Base-by-base conservation (phyloP, 2,797 vertebrate genomes). In the Paratrypauchen microcephalus region DNA sequence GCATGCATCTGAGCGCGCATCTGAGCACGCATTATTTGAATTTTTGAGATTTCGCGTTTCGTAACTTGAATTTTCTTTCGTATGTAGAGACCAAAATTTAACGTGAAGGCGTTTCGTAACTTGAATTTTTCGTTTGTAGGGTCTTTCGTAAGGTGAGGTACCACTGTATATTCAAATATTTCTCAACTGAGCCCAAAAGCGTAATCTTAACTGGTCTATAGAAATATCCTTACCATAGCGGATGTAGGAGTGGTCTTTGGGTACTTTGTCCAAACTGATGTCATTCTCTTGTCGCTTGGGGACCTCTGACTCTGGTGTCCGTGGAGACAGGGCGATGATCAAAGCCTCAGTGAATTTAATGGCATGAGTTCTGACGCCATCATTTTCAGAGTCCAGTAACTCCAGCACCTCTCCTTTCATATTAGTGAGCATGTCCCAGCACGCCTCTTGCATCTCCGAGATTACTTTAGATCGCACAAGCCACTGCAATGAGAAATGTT, bases 321-420 rank as follows among this genome's bases (percentile, higher is more conserved):
- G 93, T 0, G 97, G 94, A 0, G 96, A 97, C 58, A 99, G 87
- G 0, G 94, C 95, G 86, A 99, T 93, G n/a, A 98, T 97, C 2
- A 98, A 90, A 0, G 94, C 95, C 71, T 99, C 97, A 0, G 96
- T 96, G 70, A 98, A 98, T 78, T 99, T 99, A 86, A 98, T 97
- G 76, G 96, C 96, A 0, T 99, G 97, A 0, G 97, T 99, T 62
- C 97, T 96, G 47, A 99, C 89, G 0, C 97, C 97, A 0, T 99
- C 97, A 0, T 99, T 99, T 83, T 99, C 97, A 0, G 96, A 97
- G 83, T 98, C 97, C 67, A 98, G 87, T 69, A 95, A 75, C 9
- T 91, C 87, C 75, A 98, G 90, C 70, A 99, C 96, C 7, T 98
- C 96, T 0, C 81, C 92, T 32, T 96, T 95, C 96, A 99, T 98